These are phyloP conservation scores for Athene cunicularia DNA, from an alignment of 2,113 vertebrate genomes.

Conservation along the genomic window DNA sequence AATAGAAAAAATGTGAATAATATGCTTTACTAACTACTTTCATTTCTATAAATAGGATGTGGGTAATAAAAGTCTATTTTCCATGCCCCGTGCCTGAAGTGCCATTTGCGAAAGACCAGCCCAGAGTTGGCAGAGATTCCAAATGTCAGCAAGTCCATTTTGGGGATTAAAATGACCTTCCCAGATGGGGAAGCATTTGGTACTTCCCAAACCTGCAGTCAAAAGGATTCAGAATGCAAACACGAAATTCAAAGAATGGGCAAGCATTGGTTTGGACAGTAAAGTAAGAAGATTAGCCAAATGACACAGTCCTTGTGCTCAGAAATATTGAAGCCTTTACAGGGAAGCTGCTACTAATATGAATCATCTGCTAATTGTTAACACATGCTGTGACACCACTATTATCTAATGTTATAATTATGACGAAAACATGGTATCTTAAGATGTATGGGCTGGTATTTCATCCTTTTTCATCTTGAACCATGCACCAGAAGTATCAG, in stretches of 20 bases:
- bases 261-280: constrained; percentile 2
- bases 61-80: constrained; percentile 3
- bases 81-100: neutral
- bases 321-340: constrained; percentile 51
- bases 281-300: constrained; percentile 50
- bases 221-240: constrained; percentile 37
- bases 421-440: constrained; percentile 7
- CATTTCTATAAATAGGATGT: neutral
- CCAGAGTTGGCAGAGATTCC: neutral
- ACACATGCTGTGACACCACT: constrained; percentile 14
- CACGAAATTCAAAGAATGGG: constrained; percentile 39
- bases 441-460: neutral
- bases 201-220: constrained; percentile 44
- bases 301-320: constrained; percentile 11
- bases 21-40: neutral
- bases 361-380: constrained; percentile 50
- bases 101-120: neutral
- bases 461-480: neutral
- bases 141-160: constrained; percentile 45
- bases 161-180: constrained; percentile 46
- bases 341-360: constrained; percentile 18
- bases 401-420: constrained; percentile 6
- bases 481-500: neutral
- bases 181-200: constrained; percentile 65
- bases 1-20: neutral